phyloP scores from a whole-genome alignment of 2,888 invertebrate species.

The Noctua janthe region DNA sequence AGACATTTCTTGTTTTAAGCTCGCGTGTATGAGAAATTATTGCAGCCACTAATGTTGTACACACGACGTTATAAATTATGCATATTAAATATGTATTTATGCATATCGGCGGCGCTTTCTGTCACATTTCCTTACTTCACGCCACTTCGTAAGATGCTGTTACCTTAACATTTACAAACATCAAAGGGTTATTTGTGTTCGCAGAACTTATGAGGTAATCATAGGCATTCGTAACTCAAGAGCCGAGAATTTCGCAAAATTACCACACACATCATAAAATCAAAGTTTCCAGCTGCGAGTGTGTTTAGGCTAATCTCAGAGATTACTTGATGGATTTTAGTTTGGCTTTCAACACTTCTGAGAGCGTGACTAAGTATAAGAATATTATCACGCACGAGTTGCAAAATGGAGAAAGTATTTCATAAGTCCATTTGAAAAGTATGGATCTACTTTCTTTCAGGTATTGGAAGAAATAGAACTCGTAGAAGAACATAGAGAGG shows the following conservation, averaged over 20 bases:
- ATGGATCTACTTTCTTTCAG: background rate
- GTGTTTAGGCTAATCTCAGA: slow-evolving; percentile 56
- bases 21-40: slow-evolving; percentile 43
- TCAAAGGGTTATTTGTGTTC: slow-evolving; percentile 61
- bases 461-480: background rate
- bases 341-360: slow-evolving; percentile 31
- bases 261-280: slow-evolving; percentile 62
- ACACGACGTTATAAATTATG: slow-evolving; percentile 47
- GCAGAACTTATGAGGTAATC: slow-evolving; percentile 62
- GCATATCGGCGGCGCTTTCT: slow-evolving; percentile 47
- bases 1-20: slow-evolving; percentile 59
- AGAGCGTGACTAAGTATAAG: slow-evolving; percentile 6
- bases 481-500: background rate
- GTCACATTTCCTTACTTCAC: slow-evolving; percentile 48
- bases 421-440: slow-evolving; percentile 11
- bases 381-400: slow-evolving; percentile 22
- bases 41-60: slow-evolving; percentile 42
- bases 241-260: slow-evolving; percentile 61
- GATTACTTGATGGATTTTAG: slow-evolving; percentile 55
- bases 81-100: slow-evolving; percentile 56
- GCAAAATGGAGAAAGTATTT: slow-evolving; percentile 6
- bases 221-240: slow-evolving; percentile 57
- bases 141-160: slow-evolving; percentile 46
- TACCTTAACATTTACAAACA: slow-evolving; percentile 62
- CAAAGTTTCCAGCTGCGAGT: slow-evolving; percentile 46